Evolutionary conservation across 2,888 invertebrate species (phyloP).

Genomic region (Philhelius pedissequus): DNA sequence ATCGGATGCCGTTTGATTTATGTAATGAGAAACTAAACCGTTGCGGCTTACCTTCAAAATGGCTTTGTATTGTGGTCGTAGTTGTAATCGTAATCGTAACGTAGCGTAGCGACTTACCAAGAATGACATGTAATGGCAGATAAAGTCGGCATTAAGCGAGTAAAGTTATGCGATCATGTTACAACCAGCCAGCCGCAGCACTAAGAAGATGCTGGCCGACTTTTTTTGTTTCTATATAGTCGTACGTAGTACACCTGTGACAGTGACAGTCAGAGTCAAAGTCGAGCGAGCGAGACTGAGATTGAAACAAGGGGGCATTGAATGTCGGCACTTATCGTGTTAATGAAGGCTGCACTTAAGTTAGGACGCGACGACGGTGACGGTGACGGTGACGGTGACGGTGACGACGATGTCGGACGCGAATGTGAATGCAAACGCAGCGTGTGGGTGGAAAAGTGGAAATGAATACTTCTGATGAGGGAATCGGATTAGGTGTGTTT

Average conservation of each 20-base stretch:
- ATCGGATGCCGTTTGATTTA: slow-evolving; percentile 38
- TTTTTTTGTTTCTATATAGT: neutral
- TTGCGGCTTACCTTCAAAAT: slow-evolving; percentile 44
- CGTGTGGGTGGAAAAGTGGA: slow-evolving; percentile 35
- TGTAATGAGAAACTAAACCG: slow-evolving; percentile 49
- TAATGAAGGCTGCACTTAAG: slow-evolving; percentile 40
- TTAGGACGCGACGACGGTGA: neutral
- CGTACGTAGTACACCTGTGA: slow-evolving; percentile 40
- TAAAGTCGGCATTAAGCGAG: slow-evolving; percentile 44
- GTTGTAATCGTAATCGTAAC: neutral
- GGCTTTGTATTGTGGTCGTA: neutral
- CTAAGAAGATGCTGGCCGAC: slow-evolving; percentile 26
- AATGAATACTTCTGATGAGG: slow-evolving; percentile 17
- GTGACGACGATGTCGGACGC: too few relatives aligned
- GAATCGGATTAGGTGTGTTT: neutral
- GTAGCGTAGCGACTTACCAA: slow-evolving; percentile 9
- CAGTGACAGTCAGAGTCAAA: neutral
- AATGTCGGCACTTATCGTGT: slow-evolving; percentile 22
- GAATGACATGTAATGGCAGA: slow-evolving; percentile 10
- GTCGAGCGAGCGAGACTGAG: neutral
- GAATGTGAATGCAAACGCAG: too few relatives aligned
- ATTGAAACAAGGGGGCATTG: slow-evolving; percentile 14
- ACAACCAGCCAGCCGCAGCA: too few relatives aligned
- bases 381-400: too few relatives aligned
- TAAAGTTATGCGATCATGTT: slow-evolving; percentile 49